Evolutionary conservation across 2,888 invertebrate species (phyloP), one percentile per base, ranked within the genome.

Genomic region (Acanthopleura granulata): DNA sequence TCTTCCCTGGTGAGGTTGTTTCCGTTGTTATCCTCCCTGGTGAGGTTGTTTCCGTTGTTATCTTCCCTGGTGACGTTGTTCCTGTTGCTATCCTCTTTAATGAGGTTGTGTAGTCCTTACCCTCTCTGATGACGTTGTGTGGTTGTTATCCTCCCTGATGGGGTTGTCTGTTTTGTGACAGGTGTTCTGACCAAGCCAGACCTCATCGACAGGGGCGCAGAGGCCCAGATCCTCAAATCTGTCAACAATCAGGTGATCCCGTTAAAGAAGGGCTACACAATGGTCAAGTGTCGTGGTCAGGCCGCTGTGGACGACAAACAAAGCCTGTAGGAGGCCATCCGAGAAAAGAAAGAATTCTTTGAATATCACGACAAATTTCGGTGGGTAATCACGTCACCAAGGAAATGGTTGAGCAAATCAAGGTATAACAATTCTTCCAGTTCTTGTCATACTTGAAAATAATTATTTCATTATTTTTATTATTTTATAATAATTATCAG

Each of bases 141-240:
- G 3, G 9, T 3, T 40, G 40, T 40, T 40, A 40, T 40, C 40
- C 40, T 40, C 40, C 9, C 40, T 40, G 40, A 40, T 40, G 40
- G 9, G 40, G 40, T 40, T 40, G 6, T 51, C 3, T 57, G 22
- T 57, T 22, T 57, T 57, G 1, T n/a, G 22, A 16, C 57, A 78
- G 79, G 79, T 27, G 78, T 79, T n/a, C 61, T 79, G 16, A 79
- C 79, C 27, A 79, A 79, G 69, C 73, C 76, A 40, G 79, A 79
- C 49, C 30, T 79, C 62, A 25, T 79, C 9, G 79, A 78, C 62
- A 72, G 62, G 25, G 79, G 77, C 15, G 70, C 72, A 27, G 77
- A 79, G 73, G 12, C 40, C 0, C 50, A 62, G 16, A 62, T 78
- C 18, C 22, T 79, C 11, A 72, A 73, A 22, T 61, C 74, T n/a